These are phyloP conservation scores for Casuarius casuarius DNA, from an alignment of 2,113 vertebrate species.

Conservation along the genomic window DNA sequence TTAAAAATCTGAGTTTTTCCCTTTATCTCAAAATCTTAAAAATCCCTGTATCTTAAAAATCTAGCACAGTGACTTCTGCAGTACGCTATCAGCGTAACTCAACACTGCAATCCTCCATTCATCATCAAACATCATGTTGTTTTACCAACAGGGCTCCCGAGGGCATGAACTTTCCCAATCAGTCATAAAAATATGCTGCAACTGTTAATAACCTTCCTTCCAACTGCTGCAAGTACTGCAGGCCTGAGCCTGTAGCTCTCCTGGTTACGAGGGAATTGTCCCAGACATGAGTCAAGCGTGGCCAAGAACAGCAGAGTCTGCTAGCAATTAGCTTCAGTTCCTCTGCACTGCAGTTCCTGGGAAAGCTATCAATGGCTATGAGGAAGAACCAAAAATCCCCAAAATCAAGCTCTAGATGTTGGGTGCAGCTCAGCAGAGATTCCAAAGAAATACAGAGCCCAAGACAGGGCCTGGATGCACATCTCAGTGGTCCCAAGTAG, in stretches of 20 bases:
- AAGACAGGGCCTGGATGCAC: not conserved
- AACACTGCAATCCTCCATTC: rapidly evolving
- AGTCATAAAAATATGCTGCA: not conserved
- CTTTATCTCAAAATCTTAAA: not conserved
- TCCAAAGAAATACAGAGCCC: not conserved
- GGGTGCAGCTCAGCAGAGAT: not conserved
- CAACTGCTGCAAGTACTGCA: not conserved
- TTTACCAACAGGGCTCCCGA: not conserved
- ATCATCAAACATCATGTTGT: rapidly evolving
- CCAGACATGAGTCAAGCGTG: not conserved
- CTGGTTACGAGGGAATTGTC: not conserved
- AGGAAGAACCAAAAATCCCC: not conserved
- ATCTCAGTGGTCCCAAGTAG: rapidly evolving
- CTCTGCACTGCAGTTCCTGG: not conserved
- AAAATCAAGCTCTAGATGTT: not conserved
- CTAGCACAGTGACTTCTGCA: not conserved
- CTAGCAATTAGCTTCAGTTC: not conserved
- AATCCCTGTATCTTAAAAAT: not conserved
- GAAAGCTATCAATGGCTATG: not conserved
- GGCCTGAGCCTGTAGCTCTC: not conserved
- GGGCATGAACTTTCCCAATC: not conserved
- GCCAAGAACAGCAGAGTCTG: not conserved
- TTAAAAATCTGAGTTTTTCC: not conserved
- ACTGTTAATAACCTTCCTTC: not conserved
- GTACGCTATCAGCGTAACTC: not conserved